Percentiles rank a stretch among this genome's conserved stretches.
Conservation (phyloP, 2,888 invertebrate species). For the Corbicula japonica region DNA sequence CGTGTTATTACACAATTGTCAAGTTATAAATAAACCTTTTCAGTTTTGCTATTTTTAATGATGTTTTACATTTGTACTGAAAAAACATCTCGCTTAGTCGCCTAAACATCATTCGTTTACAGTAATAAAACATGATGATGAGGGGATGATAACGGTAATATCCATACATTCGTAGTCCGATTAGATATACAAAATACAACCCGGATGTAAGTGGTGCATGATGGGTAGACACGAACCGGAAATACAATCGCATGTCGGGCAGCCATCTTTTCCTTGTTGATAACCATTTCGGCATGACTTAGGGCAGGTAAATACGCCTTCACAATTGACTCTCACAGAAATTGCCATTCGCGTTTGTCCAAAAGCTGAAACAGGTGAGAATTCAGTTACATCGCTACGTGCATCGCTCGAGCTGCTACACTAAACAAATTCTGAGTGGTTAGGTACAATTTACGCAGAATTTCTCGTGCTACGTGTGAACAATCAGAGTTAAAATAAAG, state of each 20-base stretch:
- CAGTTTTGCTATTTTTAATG: too few species aligned
- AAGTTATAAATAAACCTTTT: too few species aligned
- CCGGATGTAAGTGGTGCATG: slow-evolving; percentile 40
- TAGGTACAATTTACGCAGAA: too few species aligned
- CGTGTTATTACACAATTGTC: too few species aligned
- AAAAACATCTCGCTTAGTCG: neutral
- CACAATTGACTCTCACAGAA: slow-evolving; percentile 36
- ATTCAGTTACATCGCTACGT: too few species aligned
- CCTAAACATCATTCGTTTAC: neutral
- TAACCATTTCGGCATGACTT: slow-evolving; percentile 55
- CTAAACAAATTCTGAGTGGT: too few species aligned
- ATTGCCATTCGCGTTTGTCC: too few species aligned
- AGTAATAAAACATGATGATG: neutral
- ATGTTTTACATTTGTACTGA: too few species aligned
- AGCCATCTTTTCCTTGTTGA: slow-evolving; percentile 62
- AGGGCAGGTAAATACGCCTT: slow-evolving; percentile 54
- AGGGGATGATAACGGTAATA: slow-evolving; percentile 8
- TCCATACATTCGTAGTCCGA: neutral
- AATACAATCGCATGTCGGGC: slow-evolving; percentile 68
- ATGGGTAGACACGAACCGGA: slow-evolving; percentile 62
- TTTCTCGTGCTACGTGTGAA: too few species aligned
- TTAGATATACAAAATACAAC: slow-evolving; percentile 6
- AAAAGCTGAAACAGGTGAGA: too few species aligned
- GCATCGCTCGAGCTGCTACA: too few species aligned
- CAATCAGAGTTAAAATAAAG: too few species aligned